Base-by-base conservation (phyloP, 2,888 invertebrate species). In the Sycophila texana region DNA sequence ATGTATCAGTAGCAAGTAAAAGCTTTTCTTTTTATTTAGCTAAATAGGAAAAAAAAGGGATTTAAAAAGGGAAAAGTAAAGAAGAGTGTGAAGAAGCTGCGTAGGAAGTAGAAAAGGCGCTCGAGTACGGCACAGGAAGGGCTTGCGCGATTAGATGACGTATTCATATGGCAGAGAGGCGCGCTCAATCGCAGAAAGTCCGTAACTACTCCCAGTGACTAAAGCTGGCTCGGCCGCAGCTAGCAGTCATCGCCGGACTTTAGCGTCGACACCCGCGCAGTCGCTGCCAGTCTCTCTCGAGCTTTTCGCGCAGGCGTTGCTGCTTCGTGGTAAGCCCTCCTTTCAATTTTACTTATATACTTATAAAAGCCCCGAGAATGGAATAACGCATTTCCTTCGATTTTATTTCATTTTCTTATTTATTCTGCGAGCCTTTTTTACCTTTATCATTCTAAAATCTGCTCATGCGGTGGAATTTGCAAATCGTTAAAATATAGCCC, bases 141-240 rank as follows among this genome's bases (percentile, higher is more conserved):
- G 73, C 30, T n/a, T 39, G 60, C 73, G 57, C 47, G 70, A 78
- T 79, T 74, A 79, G 74, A 74, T 79, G 74, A 79, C 39, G 10
- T 1, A 10, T 39, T 39, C 39, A 10, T 49, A 68, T 67, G 71
- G 72, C 60, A 18, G 30, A 22, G 18, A 18, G 63, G 12, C 13
- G 4, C 20, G 26, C 53, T 53, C 53, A 22, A 0, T 30, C 26
- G 26, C 26, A 26, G 26, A 26, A 26, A 26, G 26, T 26, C 26
- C 26, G 3, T 26, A 26, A 26, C 26, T 26, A 26, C 26, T 26
- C 26, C 26, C 26, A n/a, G n/a, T n/a, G 26, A 26, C 26, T 26
- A 26, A 26, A 26, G 26, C 26, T 26, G 4, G 16, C 53, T 39
- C 20, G n/a, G 4, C 73, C 20, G 47, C 14, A 14, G 63, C 53